Conservation (phyloP, 2,888 invertebrate genomes). For the Caenorhabditis sp. region DNA sequence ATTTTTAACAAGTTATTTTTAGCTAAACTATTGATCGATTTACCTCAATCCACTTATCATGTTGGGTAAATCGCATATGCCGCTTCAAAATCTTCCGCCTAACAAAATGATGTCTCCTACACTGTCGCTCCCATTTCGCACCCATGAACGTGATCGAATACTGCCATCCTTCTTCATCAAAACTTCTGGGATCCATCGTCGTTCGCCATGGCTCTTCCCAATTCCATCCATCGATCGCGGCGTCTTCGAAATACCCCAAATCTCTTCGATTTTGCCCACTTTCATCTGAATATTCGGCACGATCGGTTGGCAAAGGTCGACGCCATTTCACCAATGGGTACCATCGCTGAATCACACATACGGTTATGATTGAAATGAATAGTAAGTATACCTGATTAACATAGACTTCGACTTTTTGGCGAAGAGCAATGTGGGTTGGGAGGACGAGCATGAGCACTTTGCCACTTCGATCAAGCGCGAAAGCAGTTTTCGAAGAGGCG, state of each 20-base stretch:
- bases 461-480: constrained; percentile 39
- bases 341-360: too few relatives aligned
- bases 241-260: constrained; percentile 10
- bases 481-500: constrained; percentile 21
- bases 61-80: constrained; percentile 43
- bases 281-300: constrained; percentile 38
- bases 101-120: constrained; percentile 29
- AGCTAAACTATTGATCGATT: too few relatives aligned
- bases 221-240: constrained; percentile 33
- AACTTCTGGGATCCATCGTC: constrained; percentile 21
- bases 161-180: constrained; percentile 51
- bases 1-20: too few relatives aligned
- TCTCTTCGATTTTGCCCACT: constrained; percentile 7
- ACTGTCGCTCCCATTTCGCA: constrained; percentile 28
- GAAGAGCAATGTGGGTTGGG: constrained; percentile 35
- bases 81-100: constrained; percentile 37
- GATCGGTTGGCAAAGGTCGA: constrained; percentile 38
- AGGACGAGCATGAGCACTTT: constrained; percentile 32
- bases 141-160: constrained; percentile 31
- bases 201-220: constrained; percentile 51
- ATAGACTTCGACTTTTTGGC: constrained; percentile 34
- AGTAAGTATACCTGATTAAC: constrained; percentile 34
- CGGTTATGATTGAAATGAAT: too few relatives aligned
- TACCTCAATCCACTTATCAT: constrained; percentile 43
- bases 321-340: constrained; percentile 43